A percentile compares a stretch with the other conserved stretches of the same genome.
phyloP scores from a whole-genome alignment of 1,140 invertebrate species.

The Chlorops oryzae region DNA sequence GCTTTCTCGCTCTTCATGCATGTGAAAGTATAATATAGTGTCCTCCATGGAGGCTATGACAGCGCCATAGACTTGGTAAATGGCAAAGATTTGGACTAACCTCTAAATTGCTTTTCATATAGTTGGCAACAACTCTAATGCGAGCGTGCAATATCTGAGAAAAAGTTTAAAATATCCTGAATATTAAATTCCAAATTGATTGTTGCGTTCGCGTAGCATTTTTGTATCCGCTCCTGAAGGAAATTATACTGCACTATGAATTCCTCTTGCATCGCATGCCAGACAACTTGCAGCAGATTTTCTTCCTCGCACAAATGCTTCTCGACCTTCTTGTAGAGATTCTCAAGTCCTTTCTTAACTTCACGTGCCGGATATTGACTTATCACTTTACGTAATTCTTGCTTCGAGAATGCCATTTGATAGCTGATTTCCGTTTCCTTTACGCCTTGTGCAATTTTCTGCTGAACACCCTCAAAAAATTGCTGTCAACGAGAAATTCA shows the following conservation, averaged over 20 bases:
- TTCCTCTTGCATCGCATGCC: conserved; percentile 99
- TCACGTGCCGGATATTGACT: conserved; percentile 92
- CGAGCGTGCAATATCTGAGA: conserved; percentile 96
- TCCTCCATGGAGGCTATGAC: no score
- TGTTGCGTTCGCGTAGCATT: conserved; percentile 95
- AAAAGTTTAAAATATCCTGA: conserved; percentile 90
- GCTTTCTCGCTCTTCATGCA: no score
- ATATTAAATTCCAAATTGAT: conserved; percentile 95
- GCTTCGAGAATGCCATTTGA: conserved; percentile 95
- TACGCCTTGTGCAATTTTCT: conserved; percentile 83
- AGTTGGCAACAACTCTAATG: no score
- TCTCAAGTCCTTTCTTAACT: conserved; percentile 92
- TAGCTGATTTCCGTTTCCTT: conserved; percentile 97
- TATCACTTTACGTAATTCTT: conserved; percentile 92
- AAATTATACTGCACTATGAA: conserved; percentile 96
- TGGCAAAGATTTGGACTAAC: no score
- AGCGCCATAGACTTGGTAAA: no score
- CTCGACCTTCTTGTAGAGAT: conserved; percentile 94
- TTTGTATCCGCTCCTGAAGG: conserved; percentile 86
- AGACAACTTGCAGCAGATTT: conserved; percentile 91
- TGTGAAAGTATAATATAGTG: no score
- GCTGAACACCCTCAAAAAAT: conserved; percentile 93
- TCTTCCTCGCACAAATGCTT: conserved; percentile 95
- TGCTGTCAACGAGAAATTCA: conserved; percentile 54
- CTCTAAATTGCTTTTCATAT: no score